phyloP scores from a whole-genome alignment of 2,113 vertebrate species.

The Ctenodactylus gundi region DNA sequence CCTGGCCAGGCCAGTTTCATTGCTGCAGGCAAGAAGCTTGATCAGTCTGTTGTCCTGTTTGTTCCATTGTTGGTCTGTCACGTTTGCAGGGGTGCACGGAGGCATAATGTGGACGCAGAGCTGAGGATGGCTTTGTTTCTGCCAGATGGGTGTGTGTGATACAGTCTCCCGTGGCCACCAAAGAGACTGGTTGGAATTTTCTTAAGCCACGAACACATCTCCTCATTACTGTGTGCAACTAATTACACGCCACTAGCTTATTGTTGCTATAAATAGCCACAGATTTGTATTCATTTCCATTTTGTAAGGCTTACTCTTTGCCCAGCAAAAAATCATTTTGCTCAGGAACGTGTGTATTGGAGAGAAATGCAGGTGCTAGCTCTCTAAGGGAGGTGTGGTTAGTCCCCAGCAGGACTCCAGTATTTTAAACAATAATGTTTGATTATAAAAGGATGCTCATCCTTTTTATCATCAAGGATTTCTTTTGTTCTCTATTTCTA shows the following conservation, averaged over 20 bases:
- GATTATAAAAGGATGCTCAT: neutral
- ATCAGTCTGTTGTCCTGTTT: conserved; percentile 68
- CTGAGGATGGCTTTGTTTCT: conserved; percentile 49
- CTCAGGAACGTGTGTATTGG: neutral
- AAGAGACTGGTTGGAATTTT: conserved; percentile 48
- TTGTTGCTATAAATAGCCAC: conserved; percentile 50
- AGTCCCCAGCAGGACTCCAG: conserved; percentile 27
- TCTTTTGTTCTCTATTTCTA: neutral
- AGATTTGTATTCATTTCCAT: conserved; percentile 55
- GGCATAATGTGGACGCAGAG: conserved; percentile 47
- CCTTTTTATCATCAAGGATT: neutral
- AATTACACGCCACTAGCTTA: conserved; percentile 55
- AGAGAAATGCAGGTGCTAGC: neutral
- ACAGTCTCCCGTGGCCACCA: neutral
- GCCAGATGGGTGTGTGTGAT: conserved; percentile 56
- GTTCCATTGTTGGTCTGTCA: conserved; percentile 47
- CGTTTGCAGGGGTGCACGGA: conserved; percentile 26
- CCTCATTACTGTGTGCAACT: conserved; percentile 53
- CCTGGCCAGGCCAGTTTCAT: conserved; percentile 28
- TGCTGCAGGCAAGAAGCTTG: conserved; percentile 72
- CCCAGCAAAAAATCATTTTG: conserved; percentile 37
- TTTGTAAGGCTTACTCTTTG: conserved; percentile 60
- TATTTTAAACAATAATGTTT: neutral
- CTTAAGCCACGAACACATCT: conserved; percentile 42
- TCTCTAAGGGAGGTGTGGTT: neutral